phyloP scores from a whole-genome alignment of 1,140 invertebrate species.

The Galendromus occidentalis region DNA sequence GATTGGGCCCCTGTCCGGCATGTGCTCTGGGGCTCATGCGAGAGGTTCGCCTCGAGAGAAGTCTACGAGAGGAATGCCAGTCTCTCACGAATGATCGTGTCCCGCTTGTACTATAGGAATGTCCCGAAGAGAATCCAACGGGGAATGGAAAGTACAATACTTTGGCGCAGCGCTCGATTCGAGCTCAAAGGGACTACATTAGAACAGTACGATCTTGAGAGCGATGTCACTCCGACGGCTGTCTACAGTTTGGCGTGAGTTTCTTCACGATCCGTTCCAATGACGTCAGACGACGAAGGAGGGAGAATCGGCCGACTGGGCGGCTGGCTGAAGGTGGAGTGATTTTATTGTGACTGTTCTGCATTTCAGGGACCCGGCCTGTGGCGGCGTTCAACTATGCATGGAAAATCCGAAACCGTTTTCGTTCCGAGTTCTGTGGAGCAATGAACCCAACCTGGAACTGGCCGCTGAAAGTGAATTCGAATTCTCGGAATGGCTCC shows the following conservation, averaged over 20 bases:
- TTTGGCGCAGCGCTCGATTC: conserved; percentile 1
- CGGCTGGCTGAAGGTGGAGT: neutral
- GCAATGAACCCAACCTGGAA: neutral
- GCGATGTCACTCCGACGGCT: neutral
- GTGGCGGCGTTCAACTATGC: neutral
- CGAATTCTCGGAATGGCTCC: conserved; percentile 1
- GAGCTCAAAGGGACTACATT: neutral
- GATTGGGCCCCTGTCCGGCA: neutral
- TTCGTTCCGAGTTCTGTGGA: conserved; percentile 4
- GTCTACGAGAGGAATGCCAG: neutral
- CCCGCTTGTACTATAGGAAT: neutral
- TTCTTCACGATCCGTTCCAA: too few species aligned
- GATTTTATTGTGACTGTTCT: neutral
- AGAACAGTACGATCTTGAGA: conserved; percentile 5
- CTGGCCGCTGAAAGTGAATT: conserved; percentile 3
- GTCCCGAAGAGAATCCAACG: neutral
- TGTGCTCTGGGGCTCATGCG: neutral
- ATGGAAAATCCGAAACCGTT: neutral
- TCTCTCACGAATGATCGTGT: neutral
- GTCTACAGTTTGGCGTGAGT: conserved; percentile 8
- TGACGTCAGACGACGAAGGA: too few species aligned
- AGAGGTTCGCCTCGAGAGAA: neutral
- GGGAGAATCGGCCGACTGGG: too few species aligned
- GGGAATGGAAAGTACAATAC: neutral
- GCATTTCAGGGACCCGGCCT: neutral